Base-by-base conservation (phyloP, 2,113 vertebrate genomes). In the Canis aureus region DNA sequence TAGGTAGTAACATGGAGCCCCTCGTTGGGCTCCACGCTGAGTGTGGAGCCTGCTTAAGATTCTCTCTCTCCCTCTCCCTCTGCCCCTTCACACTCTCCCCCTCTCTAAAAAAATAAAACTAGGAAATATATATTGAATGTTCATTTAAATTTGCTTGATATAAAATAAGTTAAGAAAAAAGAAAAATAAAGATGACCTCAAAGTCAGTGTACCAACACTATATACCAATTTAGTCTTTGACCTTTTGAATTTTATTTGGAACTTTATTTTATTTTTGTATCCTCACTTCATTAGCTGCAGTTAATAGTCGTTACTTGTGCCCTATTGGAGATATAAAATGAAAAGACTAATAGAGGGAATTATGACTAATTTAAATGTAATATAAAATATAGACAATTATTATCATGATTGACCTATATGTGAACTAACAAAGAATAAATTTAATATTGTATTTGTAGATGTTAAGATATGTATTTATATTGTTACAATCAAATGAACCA, bases 401-500 rank as follows among this genome's bases (percentile, higher is more conserved):
- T 85, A 86, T 53, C 25, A 51, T 79, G 25, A 51, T 91, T 92
- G 53, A 27, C 38, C 29, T 74, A 22, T 25, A 51, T 74, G 23
- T 90, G 66, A 94, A 80, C 95, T 80, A 95, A 96, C 16, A 74
- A 62, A 89, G 51, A 95, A 84, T 79, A 15, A 43, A 92, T 76
- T 92, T 91, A 49, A 92, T 29, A 66, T 53, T 51, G 7, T 66
- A 64, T 55, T 11, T 82, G 57, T 79, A 94, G 32, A 73, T 81
- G 12, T 78, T 55, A 73, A 66, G 20, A 66, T 73, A 19, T 32
- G 4, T 80, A 60, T 76, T 80, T 71, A 62, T 94, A 94, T 88
- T 64, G 51, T 78, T 23, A 74, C 6, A 55, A 12, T 25, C 43
- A 87, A 67, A 87, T 83, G 55, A 93, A 81, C 53, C 32, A 87